A percentile compares a stretch with the other conserved stretches of the same genome.
phyloP scores from a whole-genome alignment of 2,113 vertebrate genomes.

The Montifringilla adamsi region DNA sequence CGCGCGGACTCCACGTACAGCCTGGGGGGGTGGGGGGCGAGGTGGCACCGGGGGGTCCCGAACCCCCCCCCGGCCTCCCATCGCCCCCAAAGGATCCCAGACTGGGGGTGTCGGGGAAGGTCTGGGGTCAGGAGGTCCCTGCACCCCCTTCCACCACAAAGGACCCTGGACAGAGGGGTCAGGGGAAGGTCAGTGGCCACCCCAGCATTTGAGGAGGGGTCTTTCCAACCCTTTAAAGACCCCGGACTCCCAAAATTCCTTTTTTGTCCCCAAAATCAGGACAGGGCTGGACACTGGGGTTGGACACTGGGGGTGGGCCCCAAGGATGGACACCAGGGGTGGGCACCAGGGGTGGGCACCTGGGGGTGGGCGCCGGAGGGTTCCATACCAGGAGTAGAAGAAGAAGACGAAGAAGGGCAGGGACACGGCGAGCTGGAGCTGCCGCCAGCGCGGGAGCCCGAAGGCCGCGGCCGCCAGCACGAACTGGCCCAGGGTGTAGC shows the following conservation, averaged over 20 bases:
- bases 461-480: background rate
- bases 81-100: background rate
- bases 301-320: background rate
- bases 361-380: no score
- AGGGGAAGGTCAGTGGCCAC: background rate
- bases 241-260: background rate
- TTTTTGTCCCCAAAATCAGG: background rate
- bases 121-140: background rate
- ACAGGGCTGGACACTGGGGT: background rate
- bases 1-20: background rate
- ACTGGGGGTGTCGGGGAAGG: no score
- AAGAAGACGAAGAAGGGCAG: background rate
- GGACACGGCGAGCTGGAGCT: background rate
- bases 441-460: background rate
- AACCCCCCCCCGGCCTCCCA: background rate
- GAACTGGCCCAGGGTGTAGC: background rate
- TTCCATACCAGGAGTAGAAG: background rate
- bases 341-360: no score
- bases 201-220: background rate
- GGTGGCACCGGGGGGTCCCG: background rate
- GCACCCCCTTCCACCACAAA: background rate
- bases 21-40: background rate
- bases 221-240: background rate
- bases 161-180: background rate
- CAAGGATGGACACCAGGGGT: rapidly evolving